Evolutionary conservation across 2,888 invertebrate genomes (phyloP), one percentile per base, ranked within the genome.

Genomic region (Netelia melanura): DNA sequence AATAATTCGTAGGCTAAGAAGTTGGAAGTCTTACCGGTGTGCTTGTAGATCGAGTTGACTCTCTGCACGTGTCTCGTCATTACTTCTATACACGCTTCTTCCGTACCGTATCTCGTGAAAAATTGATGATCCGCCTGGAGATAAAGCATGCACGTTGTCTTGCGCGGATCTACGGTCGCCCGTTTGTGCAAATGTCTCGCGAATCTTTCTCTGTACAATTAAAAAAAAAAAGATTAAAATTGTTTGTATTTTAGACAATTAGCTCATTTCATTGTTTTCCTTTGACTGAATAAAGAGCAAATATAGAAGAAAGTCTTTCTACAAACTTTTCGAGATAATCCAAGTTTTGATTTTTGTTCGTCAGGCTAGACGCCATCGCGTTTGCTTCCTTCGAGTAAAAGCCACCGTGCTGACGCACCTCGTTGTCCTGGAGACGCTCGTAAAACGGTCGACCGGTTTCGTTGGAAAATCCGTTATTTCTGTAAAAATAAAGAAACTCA

Each of bases 61-160:
- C 98, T 96, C 93, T 98, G 98, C 48, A 98, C 98, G 93, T 98
- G 98, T 75, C 98, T 95, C 8, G 98, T 98, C 96, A 99, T 98
- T 83, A 98, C 98, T 94, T 98, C 98, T 88, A 98, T 98, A 93
- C 98, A 98, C 1, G 98, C 97, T 93, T 98, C 98, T 91, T 98
- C 98, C 2, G 98, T 97, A 79, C 98, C 98, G 94, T 99, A 98
- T 94, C 98, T 97, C 92, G 98, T 97, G 94, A 97, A 99, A 94
- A 99, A 98, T 94, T 98, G 97, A 94, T 99, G 99, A 94, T 98
- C 98, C 3, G 99, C 99, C 94, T 99, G 98, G 90, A 99, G 95
- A 94, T 98, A 99, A 81, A 99, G 95, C 96, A 98, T 97, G 92
- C 99, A 99, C 0, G 98, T 98, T 56, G 98, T 98, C 94, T 98